phyloP scores from a whole-genome alignment of 2,797 vertebrate genomes.

The Taenioides sp. region DNA sequence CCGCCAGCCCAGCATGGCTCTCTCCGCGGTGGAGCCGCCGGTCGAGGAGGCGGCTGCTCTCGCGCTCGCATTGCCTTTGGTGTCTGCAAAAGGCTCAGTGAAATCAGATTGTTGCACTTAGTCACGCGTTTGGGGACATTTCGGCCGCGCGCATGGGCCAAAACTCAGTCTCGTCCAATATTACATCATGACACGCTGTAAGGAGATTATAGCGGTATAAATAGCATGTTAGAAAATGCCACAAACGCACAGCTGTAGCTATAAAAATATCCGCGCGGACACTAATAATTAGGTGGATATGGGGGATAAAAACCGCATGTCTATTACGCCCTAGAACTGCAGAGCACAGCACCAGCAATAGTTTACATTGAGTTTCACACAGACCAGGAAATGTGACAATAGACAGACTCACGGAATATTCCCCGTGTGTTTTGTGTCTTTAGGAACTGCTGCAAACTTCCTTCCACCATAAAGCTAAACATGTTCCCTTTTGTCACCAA shows the following conservation, averaged over 20 bases:
- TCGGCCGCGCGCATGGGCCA: conserved; percentile 26
- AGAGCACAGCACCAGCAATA: background rate
- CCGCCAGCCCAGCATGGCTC: conserved; percentile 45
- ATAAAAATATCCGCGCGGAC: conserved; percentile 11
- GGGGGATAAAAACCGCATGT: conserved; percentile 12
- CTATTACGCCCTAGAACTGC: conserved; percentile 3
- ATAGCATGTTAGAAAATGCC: conserved; percentile 15
- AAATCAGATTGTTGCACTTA: conserved; percentile 44
- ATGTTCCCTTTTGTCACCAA: background rate
- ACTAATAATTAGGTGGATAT: conserved; percentile 2
- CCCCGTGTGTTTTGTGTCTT: background rate
- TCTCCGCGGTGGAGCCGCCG: conserved; percentile 38
- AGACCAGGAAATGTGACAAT: conserved; percentile 12
- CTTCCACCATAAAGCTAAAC: background rate
- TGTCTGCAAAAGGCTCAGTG: conserved; percentile 40
- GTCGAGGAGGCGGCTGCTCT: conserved; percentile 19
- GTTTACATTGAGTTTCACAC: background rate
- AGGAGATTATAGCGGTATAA: conserved; percentile 12
- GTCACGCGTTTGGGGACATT: conserved; percentile 32
- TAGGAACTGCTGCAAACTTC: conserved; percentile 6
- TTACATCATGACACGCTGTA: conserved; percentile 10
- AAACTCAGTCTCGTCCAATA: conserved; percentile 22
- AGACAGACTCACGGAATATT: background rate
- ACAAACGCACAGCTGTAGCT: conserved; percentile 15
- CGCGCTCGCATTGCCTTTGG: conserved; percentile 17